Conservation (phyloP, 2,888 invertebrate species). For the Microchrysa polita region DNA sequence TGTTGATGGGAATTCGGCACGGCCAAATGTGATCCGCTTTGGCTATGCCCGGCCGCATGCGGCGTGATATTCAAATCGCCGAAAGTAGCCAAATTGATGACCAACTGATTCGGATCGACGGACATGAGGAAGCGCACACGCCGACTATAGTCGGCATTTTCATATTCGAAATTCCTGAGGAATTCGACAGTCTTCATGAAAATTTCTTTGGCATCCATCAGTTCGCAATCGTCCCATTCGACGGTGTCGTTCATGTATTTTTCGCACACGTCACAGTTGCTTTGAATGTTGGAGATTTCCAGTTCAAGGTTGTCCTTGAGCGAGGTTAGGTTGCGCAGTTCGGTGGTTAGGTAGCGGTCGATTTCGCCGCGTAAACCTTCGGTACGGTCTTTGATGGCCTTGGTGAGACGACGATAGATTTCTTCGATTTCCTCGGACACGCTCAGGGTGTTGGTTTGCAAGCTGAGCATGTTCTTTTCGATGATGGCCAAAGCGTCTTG, state of each 20-base stretch:
- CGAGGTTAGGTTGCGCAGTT: slow-evolving; percentile 84
- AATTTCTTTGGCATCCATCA: slow-evolving; percentile 95
- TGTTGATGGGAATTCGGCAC: slow-evolving; percentile 71
- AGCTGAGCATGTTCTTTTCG: slow-evolving; percentile 87
- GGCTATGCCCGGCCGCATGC: slow-evolving; percentile 65
- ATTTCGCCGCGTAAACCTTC: slow-evolving; percentile 88
- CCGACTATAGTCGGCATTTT: slow-evolving; percentile 87
- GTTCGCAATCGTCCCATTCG: slow-evolving; percentile 91
- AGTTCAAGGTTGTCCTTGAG: slow-evolving; percentile 93
- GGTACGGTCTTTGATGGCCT: slow-evolving; percentile 89
- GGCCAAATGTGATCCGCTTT: slow-evolving; percentile 66
- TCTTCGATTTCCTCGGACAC: slow-evolving; percentile 95
- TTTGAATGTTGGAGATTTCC: slow-evolving; percentile 94
- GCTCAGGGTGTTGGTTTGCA: slow-evolving; percentile 89
- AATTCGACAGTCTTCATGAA: slow-evolving; percentile 96
- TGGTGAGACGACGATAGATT: slow-evolving; percentile 85
- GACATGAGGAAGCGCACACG: slow-evolving; percentile 87
- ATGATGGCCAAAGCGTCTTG: slow-evolving; percentile 86
- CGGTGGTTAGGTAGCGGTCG: slow-evolving; percentile 89
- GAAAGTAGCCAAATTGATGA: slow-evolving; percentile 86
- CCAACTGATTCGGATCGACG: slow-evolving; percentile 91
- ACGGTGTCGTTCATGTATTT: slow-evolving; percentile 91
- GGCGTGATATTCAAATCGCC: slow-evolving; percentile 88
- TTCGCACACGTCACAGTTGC: slow-evolving; percentile 96
- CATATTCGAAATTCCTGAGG: slow-evolving; percentile 92